phyloP scores from a whole-genome alignment of 2,797 vertebrate genomes.

The Smutsia temminckii region DNA sequence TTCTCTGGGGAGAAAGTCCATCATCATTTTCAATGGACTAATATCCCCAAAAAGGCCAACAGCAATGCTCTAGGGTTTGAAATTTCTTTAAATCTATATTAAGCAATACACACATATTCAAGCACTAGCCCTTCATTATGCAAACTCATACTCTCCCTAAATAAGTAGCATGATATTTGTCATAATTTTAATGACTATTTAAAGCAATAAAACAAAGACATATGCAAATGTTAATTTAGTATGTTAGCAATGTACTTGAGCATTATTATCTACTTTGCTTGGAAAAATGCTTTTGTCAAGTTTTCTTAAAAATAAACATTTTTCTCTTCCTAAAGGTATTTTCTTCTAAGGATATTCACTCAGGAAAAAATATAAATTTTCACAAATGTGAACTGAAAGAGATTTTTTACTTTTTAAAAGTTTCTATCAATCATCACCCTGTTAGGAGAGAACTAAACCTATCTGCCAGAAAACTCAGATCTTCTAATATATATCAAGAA shows the following conservation, averaged over 20 bases:
- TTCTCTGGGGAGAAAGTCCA: not conserved
- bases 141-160: not conserved
- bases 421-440: conserved; percentile 27
- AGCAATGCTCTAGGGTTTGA: not conserved
- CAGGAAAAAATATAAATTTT: conserved; percentile 24
- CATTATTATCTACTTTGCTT: not conserved
- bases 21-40: conserved; percentile 2
- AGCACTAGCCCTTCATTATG: not conserved
- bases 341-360: not conserved
- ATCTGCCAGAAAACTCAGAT: conserved; percentile 51
- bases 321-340: not conserved
- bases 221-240: not conserved
- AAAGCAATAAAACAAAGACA: not conserved
- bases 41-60: not conserved
- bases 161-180: not conserved
- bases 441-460: not conserved
- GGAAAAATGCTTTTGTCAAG: not conserved
- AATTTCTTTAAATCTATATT: not conserved
- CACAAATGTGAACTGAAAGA: conserved; percentile 37
- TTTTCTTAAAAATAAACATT: conserved; percentile 25
- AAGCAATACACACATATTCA: not conserved
- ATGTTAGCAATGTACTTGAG: not conserved
- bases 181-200: not conserved
- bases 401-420: conserved; percentile 37
- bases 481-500: conserved; percentile 36